These are phyloP conservation scores for Papilio helenus DNA, from an alignment of 1,140 invertebrate genomes.

Conservation along the genomic window DNA sequence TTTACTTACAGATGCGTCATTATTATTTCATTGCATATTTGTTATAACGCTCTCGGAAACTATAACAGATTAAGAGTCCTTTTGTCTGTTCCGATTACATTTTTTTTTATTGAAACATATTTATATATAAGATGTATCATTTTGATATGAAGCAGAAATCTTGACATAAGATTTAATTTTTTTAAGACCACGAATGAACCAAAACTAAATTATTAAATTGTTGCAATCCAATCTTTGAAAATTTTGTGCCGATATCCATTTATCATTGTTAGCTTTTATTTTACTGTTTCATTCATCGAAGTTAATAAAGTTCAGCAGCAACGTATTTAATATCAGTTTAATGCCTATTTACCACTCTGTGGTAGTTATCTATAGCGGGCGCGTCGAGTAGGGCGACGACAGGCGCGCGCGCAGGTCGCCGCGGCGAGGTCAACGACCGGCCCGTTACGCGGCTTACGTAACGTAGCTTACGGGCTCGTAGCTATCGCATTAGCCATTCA, in stretches of 20 bases:
- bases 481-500: conserved; percentile 53
- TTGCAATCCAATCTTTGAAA: no score
- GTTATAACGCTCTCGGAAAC: background rate
- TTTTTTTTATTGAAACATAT: background rate
- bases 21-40: background rate
- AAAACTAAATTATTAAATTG: no score
- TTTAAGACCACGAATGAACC: no score
- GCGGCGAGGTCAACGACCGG: conserved; percentile 68
- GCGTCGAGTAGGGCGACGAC: conserved; percentile 62
- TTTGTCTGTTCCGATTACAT: background rate
- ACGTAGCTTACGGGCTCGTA: conserved; percentile 74
- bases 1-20: conserved; percentile 26
- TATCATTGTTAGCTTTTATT: no score
- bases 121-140: no score
- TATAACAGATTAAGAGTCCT: no score
- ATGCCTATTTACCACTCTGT: conserved; percentile 46
- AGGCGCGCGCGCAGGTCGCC: conserved; percentile 74
- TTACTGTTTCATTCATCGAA: background rate
- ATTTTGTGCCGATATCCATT: no score
- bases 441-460: conserved; percentile 80
- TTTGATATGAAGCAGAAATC: no score
- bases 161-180: background rate
- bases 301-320: background rate
- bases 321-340: conserved; percentile 4
- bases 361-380: conserved; percentile 49